phyloP scores from a whole-genome alignment of 2,888 invertebrate species.

The Autographa pulchrina region DNA sequence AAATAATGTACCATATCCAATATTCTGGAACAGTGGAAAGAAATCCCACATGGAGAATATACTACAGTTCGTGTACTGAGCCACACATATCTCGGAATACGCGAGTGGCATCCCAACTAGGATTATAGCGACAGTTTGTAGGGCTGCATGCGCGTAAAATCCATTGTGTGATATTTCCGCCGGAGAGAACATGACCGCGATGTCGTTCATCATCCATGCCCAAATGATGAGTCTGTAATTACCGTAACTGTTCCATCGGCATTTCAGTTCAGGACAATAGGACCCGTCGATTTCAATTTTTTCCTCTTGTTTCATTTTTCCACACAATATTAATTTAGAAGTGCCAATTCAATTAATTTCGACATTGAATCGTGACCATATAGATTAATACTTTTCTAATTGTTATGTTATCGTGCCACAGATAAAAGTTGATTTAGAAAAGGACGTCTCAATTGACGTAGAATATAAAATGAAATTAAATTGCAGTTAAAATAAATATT shows the following conservation, averaged over 20 bases:
- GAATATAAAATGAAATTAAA: slow-evolving; percentile 73
- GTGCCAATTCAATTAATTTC: slow-evolving; percentile 18
- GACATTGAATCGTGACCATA: slow-evolving; percentile 42
- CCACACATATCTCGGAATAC: slow-evolving; percentile 82
- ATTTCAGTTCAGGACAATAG: slow-evolving; percentile 61
- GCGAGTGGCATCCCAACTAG: slow-evolving; percentile 80
- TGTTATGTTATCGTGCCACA: slow-evolving; percentile 34
- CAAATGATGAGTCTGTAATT: slow-evolving; percentile 77
- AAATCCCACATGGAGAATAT: slow-evolving; percentile 80
- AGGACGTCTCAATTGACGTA: slow-evolving; percentile 58
- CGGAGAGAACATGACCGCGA: slow-evolving; percentile 69
- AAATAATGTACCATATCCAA: slow-evolving; percentile 76
- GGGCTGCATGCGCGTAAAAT: slow-evolving; percentile 69
- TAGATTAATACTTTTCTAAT: slow-evolving; percentile 53
- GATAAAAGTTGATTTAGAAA: slow-evolving; percentile 25
- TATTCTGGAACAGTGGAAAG: slow-evolving; percentile 77
- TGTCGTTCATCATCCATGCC: slow-evolving; percentile 82
- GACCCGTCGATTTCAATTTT: slow-evolving; percentile 59
- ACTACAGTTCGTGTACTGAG: slow-evolving; percentile 81
- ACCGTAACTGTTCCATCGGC: slow-evolving; percentile 75
- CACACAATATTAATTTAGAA: slow-evolving; percentile 23
- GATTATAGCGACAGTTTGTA: slow-evolving; percentile 71
- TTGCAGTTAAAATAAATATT: slow-evolving; percentile 80
- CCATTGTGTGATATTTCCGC: slow-evolving; percentile 75
- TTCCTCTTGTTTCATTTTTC: slow-evolving; percentile 47